Evolutionary conservation across 2,888 invertebrate genomes (phyloP).

Genomic region (Ochropacha duplaris): DNA sequence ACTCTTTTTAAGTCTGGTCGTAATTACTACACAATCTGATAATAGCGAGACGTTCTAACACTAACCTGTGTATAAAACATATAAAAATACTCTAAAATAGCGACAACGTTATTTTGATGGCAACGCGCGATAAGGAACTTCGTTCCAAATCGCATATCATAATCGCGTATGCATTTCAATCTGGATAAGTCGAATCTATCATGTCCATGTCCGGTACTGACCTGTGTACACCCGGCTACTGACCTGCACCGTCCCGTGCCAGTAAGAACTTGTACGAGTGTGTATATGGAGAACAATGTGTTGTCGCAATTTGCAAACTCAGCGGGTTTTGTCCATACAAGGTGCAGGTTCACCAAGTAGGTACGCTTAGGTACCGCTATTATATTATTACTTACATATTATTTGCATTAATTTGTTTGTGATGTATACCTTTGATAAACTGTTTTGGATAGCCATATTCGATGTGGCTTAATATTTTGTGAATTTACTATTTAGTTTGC

Average conservation of each 20-base stretch:
- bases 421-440: neutral
- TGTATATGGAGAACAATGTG: slow-evolving; percentile 68
- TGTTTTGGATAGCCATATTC: neutral
- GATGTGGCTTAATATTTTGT: too few species aligned
- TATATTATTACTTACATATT: slow-evolving; percentile 19
- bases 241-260: slow-evolving; percentile 11
- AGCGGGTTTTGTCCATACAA: slow-evolving; percentile 65
- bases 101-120: too few species aligned
- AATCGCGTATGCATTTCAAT: too few species aligned
- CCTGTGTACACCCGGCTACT: neutral
- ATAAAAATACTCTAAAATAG: too few species aligned
- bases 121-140: too few species aligned
- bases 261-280: slow-evolving; percentile 39
- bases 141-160: too few species aligned
- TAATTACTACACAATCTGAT: neutral
- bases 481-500: too few species aligned
- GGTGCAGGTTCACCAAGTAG: slow-evolving; percentile 29
- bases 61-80: too few species aligned
- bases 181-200: neutral
- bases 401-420: slow-evolving; percentile 26
- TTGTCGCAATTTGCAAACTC: slow-evolving; percentile 78
- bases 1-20: neutral
- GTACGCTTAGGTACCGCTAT: slow-evolving; percentile 27
- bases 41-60: too few species aligned
- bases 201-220: neutral